Evolutionary conservation across 2,113 vertebrate species (phyloP).

Genomic region (Hucho hucho): DNA sequence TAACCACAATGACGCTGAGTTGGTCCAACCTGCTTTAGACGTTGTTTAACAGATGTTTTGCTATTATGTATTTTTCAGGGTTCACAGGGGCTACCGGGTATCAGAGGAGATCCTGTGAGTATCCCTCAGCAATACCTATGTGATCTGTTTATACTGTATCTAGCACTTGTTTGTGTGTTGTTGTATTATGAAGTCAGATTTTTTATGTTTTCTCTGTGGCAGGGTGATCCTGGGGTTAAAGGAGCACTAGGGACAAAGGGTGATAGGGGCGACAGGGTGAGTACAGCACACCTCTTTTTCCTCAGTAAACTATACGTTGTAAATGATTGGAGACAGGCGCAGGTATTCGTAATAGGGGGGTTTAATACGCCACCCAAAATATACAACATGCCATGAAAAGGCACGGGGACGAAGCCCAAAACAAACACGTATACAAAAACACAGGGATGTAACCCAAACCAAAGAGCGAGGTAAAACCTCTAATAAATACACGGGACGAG

Average conservation of each 20-base stretch:
- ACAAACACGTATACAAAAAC: too few relatives aligned
- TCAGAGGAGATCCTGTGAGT: constrained; percentile 83
- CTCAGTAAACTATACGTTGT: background rate
- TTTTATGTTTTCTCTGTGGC: constrained; percentile 26
- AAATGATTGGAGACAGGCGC: too few relatives aligned
- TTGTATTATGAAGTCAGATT: background rate
- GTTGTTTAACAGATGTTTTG: background rate
- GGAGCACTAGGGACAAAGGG: constrained; percentile 77
- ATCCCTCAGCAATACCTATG: background rate
- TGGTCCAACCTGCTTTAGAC: too few relatives aligned
- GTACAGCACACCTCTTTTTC: constrained; percentile 38
- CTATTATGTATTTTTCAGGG: constrained; percentile 69
- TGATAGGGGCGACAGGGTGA: constrained; percentile 87
- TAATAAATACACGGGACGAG: too few relatives aligned
- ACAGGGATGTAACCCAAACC: too few relatives aligned
- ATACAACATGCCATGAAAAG: too few relatives aligned
- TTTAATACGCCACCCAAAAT: too few relatives aligned
- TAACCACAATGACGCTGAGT: too few relatives aligned
- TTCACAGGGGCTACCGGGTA: constrained; percentile 77
- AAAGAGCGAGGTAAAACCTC: too few relatives aligned
- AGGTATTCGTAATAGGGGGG: too few relatives aligned
- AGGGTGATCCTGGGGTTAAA: constrained; percentile 78
- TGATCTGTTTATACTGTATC: background rate
- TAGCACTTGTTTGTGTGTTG: background rate
- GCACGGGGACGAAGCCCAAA: too few relatives aligned